phyloP scores from a whole-genome alignment of 2,888 invertebrate species.

The Dolichomitus sp. region DNA sequence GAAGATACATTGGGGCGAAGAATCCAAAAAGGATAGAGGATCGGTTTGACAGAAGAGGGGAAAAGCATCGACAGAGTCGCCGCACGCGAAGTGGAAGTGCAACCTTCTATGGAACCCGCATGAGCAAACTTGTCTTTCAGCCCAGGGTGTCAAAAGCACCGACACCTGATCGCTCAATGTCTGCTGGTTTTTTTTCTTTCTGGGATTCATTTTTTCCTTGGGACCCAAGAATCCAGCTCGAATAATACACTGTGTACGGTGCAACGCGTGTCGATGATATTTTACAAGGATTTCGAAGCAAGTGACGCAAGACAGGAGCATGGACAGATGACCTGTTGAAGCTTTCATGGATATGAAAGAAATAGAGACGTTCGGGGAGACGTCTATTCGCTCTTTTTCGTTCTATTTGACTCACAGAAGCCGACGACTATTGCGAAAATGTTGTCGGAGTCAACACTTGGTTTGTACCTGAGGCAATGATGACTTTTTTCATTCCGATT shows the following conservation, averaged over 20 bases:
- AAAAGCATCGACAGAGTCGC: conserved; percentile 31
- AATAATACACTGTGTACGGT: conserved; percentile 23
- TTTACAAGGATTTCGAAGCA: conserved; percentile 32
- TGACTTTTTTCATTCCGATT: neutral
- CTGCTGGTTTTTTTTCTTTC: conserved; percentile 41
- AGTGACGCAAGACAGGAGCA: conserved; percentile 10
- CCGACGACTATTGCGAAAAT: neutral
- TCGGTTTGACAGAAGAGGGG: neutral
- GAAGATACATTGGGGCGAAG: conserved; percentile 1
- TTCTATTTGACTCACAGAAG: conserved; percentile 1
- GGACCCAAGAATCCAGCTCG: conserved; percentile 12
- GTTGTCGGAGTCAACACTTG: neutral
- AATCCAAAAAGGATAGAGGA: neutral
- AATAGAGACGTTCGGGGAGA: conserved; percentile 11
- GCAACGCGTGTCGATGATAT: conserved; percentile 21
- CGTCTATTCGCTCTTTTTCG: neutral
- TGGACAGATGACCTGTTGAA: neutral
- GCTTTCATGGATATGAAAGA: neutral
- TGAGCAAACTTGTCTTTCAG: conserved; percentile 63
- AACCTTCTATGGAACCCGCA: conserved; percentile 51
- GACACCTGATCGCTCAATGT: conserved; percentile 78
- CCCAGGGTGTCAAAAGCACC: conserved; percentile 76
- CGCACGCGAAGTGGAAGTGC: conserved; percentile 20
- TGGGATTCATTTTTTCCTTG: neutral
- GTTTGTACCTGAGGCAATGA: neutral